Evolutionary conservation across 2,113 vertebrate genomes (phyloP).

Genomic region (Nycticryphes semicollaris): DNA sequence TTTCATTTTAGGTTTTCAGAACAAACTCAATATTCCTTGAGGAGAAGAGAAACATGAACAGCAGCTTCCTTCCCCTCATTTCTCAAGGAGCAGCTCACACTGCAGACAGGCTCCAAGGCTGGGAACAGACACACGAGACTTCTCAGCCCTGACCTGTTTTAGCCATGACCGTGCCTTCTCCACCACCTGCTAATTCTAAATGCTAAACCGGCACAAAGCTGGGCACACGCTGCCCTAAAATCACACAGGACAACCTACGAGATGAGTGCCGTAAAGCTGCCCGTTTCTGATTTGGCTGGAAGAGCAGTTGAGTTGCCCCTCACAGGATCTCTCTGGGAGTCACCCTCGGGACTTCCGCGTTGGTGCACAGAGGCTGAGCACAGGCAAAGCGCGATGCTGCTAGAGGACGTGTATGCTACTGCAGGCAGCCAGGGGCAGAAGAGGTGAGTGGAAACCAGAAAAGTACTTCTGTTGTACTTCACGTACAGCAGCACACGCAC

Average conservation of each 20-base stretch:
- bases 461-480: rapidly evolving
- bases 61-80: not conserved
- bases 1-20: not conserved
- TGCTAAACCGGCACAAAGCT: not conserved
- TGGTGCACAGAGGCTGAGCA: rapidly evolving
- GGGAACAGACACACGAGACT: rapidly evolving
- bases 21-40: not conserved
- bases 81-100: not conserved
- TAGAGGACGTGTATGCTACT: not conserved
- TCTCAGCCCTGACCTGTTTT: not conserved
- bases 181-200: not conserved
- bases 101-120: not conserved
- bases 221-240: not conserved
- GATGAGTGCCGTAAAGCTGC: not conserved
- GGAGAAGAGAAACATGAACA: not conserved
- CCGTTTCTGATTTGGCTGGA: rapidly evolving
- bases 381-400: not conserved
- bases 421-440: not conserved
- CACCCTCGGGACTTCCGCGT: rapidly evolving
- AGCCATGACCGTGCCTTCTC: not conserved
- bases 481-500: rapidly evolving
- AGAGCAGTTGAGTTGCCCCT: not conserved
- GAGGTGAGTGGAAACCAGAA: not conserved
- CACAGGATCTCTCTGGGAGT: not conserved
- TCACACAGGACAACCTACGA: too few species aligned